Percentiles rank a stretch among this genome's conserved stretches.
These are phyloP conservation scores for Amphiprion clarkii DNA, from an alignment of 2,797 vertebrate species.

Conservation along the genomic window DNA sequence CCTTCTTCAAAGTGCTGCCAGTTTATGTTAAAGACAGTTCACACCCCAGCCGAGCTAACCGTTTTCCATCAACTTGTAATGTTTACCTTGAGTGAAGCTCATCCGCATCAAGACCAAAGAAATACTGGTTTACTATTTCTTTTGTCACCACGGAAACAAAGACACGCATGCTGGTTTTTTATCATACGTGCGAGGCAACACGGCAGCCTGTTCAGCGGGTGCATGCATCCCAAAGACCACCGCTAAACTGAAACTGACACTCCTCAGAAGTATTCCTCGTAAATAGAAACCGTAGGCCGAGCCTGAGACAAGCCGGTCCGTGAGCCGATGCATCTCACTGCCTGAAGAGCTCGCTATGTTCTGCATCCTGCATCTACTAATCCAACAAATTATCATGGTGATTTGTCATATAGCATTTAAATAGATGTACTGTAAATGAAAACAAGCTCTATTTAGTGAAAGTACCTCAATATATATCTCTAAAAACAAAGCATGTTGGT, in stretches of 20 bases:
- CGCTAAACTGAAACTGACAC: not conserved
- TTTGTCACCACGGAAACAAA: conserved; percentile 21
- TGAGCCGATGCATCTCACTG: conserved; percentile 43
- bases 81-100: conserved; percentile 28
- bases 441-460: conserved; percentile 56
- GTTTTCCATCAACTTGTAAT: not conserved
- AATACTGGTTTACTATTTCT: conserved; percentile 57
- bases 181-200: not conserved
- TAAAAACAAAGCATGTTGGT: conserved; percentile 68
- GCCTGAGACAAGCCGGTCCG: conserved; percentile 26
- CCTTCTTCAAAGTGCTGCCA: not conserved
- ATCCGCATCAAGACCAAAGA: conserved; percentile 83
- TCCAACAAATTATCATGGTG: conserved; percentile 38
- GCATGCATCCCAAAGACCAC: conserved; percentile 57
- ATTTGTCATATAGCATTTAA: conserved; percentile 50
- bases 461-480: conserved; percentile 41
- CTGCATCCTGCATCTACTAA: conserved; percentile 48
- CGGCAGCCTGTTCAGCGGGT: conserved; percentile 2
- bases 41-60: conserved; percentile 8
- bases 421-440: conserved; percentile 59
- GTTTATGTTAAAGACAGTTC: conserved; percentile 15
- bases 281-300: conserved; percentile 36
- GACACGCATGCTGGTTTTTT: conserved; percentile 11
- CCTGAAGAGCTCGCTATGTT: conserved; percentile 42
- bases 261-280: conserved; percentile 24